phyloP scores from a whole-genome alignment of 2,888 invertebrate genomes.

The Catocala fraxini region DNA sequence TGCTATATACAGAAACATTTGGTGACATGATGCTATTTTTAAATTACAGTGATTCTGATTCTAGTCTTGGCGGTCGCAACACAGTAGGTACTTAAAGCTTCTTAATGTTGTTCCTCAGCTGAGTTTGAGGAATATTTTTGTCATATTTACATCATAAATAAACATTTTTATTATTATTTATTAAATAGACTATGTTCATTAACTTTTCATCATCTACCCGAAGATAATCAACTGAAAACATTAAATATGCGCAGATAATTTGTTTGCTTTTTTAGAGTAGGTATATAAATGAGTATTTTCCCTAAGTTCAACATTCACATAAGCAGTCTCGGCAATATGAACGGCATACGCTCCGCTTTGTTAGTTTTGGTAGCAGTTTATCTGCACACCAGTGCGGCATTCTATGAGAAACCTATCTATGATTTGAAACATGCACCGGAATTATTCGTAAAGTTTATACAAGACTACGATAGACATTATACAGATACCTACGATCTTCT shows the following conservation, averaged over 20 bases:
- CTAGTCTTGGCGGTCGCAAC: too few species aligned
- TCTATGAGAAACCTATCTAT: background rate
- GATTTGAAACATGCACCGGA: constrained; percentile 21
- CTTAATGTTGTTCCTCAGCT: background rate
- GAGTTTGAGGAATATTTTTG: background rate
- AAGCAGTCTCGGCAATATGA: background rate
- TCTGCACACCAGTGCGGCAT: background rate
- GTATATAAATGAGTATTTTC: background rate
- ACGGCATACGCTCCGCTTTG: background rate
- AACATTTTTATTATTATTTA: too few species aligned
- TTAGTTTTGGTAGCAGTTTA: background rate
- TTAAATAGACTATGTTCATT: too few species aligned
- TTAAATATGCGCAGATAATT: background rate
- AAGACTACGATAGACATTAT: constrained; percentile 24
- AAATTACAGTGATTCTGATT: too few species aligned
- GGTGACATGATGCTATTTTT: too few species aligned
- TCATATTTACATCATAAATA: too few species aligned
- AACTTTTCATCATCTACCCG: too few species aligned
- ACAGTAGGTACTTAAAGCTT: too few species aligned
- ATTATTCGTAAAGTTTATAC: constrained; percentile 19
- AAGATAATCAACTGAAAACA: background rate
- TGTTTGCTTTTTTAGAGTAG: background rate
- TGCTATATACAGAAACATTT: too few species aligned
- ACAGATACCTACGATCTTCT: constrained; percentile 3
- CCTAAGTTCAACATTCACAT: background rate